Evolutionary conservation across 2,113 vertebrate genomes (phyloP).

Genomic region (Plestiodon gilberti): DNA sequence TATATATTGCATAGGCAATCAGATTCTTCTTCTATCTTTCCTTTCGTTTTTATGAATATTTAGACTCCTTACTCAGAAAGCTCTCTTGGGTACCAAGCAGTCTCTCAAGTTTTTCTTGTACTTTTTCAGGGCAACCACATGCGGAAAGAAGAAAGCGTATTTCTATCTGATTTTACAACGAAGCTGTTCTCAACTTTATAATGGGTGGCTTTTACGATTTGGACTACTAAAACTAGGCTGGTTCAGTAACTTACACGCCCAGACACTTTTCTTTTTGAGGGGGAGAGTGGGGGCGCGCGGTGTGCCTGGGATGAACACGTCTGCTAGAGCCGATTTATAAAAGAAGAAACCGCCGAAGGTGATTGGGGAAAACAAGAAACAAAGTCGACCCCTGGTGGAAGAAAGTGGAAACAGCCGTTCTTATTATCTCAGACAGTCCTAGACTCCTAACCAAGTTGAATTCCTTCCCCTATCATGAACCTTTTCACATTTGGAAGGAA

Average conservation of each 20-base stretch:
- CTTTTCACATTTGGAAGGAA: not conserved
- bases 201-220: not conserved
- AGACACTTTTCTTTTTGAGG: not conserved
- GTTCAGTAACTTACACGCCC: not conserved
- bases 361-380: conserved; percentile 60
- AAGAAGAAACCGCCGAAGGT: not conserved
- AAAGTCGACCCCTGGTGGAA: conserved; percentile 74
- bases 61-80: not conserved
- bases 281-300: not conserved
- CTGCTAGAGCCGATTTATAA: not conserved
- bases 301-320: not conserved
- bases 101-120: not conserved
- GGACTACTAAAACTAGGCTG: too few species aligned
- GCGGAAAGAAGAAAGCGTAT: not conserved
- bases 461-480: not conserved
- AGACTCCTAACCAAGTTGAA: not conserved
- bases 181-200: not conserved
- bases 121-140: not conserved
- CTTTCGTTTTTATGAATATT: not conserved
- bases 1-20: too few species aligned
- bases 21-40: not conserved
- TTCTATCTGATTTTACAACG: too few species aligned
- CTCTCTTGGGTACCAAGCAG: too few species aligned
- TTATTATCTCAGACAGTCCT: not conserved
- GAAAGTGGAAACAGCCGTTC: conserved; percentile 36